Evolutionary conservation across 2,113 vertebrate genomes (phyloP).

Genomic region (Notarius quadriscutis): DNA sequence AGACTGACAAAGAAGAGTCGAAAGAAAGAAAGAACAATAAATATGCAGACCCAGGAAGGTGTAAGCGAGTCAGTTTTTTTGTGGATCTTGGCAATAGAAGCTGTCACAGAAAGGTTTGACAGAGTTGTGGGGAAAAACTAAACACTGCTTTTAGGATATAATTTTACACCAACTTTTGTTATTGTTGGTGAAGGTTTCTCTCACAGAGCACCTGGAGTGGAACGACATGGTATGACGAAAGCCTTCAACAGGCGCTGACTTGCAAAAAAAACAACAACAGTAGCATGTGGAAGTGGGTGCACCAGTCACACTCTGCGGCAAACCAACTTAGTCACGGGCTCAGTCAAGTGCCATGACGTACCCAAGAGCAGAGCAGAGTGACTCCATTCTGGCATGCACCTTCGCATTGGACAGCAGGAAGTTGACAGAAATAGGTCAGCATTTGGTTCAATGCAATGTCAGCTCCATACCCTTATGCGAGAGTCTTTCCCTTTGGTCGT

Average conservation of each 20-base stretch:
- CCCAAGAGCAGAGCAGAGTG: background rate
- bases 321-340: slow-evolving; percentile 6
- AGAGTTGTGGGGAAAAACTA: slow-evolving; percentile 54
- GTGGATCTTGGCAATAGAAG: slow-evolving; percentile 62
- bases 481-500: background rate
- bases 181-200: slow-evolving; percentile 34
- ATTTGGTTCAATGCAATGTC: background rate
- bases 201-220: background rate
- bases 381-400: slow-evolving; percentile 27
- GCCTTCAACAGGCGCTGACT: background rate
- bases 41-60: slow-evolving; percentile 4
- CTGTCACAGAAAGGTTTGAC: slow-evolving; percentile 53
- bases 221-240: background rate
- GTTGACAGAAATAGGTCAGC: slow-evolving; percentile 32
- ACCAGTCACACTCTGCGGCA: background rate
- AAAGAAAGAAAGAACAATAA: slow-evolving; percentile 11
- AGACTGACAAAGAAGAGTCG: slow-evolving; percentile 15
- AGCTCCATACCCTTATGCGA: slow-evolving; percentile 3
- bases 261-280: background rate
- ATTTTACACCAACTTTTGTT: slow-evolving; percentile 51
- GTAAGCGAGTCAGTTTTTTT: slow-evolving; percentile 19
- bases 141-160: slow-evolving; percentile 56
- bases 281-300: background rate
- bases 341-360: background rate
- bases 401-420: background rate